Evolutionary conservation across 2,797 vertebrate species (phyloP).

Genomic region (Mus spretus): DNA sequence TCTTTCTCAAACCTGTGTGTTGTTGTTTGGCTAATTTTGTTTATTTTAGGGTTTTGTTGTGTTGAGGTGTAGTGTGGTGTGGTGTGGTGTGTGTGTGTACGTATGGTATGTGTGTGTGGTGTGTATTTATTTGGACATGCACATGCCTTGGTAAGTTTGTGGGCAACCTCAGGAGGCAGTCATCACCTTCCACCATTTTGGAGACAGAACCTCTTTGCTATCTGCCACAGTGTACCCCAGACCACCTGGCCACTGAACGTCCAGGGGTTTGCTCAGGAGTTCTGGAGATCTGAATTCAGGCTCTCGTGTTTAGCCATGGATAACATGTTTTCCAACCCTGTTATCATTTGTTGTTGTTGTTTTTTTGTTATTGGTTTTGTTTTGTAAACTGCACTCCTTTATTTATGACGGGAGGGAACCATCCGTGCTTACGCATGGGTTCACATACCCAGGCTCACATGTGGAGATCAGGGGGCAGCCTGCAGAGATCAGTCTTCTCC

Average conservation of each 20-base stretch:
- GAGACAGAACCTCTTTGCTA: not conserved
- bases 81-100: not conserved
- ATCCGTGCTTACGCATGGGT: accelerated
- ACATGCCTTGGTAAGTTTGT: not conserved
- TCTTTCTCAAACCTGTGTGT: not conserved
- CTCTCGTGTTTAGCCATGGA: not conserved
- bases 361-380: not conserved
- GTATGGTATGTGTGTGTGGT: not conserved
- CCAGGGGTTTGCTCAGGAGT: not conserved
- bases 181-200: not conserved
- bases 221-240: not conserved
- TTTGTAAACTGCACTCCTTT: not conserved
- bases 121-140: not conserved
- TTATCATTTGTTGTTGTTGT: not conserved
- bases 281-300: not conserved
- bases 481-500: not conserved
- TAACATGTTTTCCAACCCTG: not conserved
- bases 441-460: not conserved
- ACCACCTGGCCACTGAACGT: not conserved
- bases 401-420: not conserved
- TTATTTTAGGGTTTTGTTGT: not conserved
- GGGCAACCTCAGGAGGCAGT: not conserved
- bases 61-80: not conserved
- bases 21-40: not conserved
- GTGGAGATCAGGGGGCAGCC: not conserved